These are phyloP conservation scores for Lasioglossum calceatum DNA, from an alignment of 2,888 invertebrate genomes.

Conservation along the genomic window DNA sequence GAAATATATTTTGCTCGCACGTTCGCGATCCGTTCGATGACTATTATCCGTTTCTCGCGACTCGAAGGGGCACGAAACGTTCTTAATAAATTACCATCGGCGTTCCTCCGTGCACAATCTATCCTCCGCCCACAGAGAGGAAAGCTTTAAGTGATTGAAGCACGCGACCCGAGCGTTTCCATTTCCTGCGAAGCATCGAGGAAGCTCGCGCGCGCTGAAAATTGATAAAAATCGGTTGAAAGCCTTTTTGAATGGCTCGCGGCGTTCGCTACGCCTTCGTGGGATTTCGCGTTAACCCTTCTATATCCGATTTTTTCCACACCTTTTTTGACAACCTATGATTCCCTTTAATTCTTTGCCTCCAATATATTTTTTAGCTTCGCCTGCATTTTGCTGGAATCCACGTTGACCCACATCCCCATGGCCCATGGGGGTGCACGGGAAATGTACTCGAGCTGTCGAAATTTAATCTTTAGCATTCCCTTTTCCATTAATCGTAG, in stretches of 20 bases:
- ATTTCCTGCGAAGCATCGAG: constrained; percentile 15
- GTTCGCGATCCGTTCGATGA: background rate
- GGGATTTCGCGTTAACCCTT: background rate
- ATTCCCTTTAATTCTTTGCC: constrained; percentile 7
- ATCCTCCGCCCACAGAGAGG: background rate
- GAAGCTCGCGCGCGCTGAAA: background rate
- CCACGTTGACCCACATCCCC: background rate
- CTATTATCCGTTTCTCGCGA: background rate
- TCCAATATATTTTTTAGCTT: background rate
- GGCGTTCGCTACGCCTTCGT: constrained; percentile 1
- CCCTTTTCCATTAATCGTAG: background rate
- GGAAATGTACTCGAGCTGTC: background rate
- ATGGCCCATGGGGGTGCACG: background rate
- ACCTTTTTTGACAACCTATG: background rate
- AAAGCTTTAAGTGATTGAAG: constrained; percentile 29
- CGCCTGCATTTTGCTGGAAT: background rate
- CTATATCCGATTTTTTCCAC: background rate
- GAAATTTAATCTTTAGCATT: background rate
- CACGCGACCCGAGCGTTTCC: constrained; percentile 28
- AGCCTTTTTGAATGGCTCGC: constrained; percentile 2
- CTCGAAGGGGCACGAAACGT: background rate
- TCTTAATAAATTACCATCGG: constrained; percentile 25
- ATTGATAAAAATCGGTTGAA: constrained; percentile 32
- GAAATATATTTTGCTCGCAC: background rate
- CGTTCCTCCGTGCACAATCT: background rate